Percentiles rank a stretch among this genome's conserved stretches.
phyloP scores from a whole-genome alignment of 2,888 invertebrate species.

The Bimastos eiseni region DNA sequence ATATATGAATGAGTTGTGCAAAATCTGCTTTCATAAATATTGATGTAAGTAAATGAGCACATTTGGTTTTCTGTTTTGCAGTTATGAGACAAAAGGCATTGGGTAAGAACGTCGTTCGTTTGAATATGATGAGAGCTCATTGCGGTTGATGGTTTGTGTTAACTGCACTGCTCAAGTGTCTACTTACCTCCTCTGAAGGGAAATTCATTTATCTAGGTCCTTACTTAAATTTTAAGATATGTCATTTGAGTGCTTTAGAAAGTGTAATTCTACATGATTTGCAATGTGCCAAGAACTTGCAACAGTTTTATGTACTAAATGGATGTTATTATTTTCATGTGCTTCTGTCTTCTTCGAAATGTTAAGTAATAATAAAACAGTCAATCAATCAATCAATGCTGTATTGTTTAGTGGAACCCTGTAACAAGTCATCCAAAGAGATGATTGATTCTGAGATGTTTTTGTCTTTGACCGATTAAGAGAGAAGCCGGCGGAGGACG shows the following conservation, averaged over 20 bases:
- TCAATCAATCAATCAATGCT: background rate
- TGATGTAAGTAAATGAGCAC: background rate
- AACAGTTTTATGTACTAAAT: background rate
- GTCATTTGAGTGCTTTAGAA: background rate
- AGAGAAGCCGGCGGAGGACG: constrained; percentile 59
- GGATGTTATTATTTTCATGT: background rate
- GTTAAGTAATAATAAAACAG: background rate
- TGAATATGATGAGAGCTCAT: background rate
- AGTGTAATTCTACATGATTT: too few relatives aligned
- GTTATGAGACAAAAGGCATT: constrained; percentile 17
- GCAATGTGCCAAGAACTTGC: background rate
- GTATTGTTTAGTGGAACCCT: too few relatives aligned
- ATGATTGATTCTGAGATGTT: background rate
- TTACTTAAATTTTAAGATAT: background rate
- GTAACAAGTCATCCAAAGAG: background rate
- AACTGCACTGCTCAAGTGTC: background rate
- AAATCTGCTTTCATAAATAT: background rate
- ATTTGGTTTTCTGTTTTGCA: background rate
- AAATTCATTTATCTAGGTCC: background rate
- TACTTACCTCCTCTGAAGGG: background rate
- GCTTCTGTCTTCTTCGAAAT: background rate
- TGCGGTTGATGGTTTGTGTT: background rate
- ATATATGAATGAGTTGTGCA: background rate
- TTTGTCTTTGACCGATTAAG: constrained; percentile 14
- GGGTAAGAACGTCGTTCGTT: background rate